A percentile compares a stretch with the other conserved stretches of the same genome.
Evolutionary conservation across 2,113 vertebrate genomes (phyloP).

Genomic region (Silurus meridionalis): DNA sequence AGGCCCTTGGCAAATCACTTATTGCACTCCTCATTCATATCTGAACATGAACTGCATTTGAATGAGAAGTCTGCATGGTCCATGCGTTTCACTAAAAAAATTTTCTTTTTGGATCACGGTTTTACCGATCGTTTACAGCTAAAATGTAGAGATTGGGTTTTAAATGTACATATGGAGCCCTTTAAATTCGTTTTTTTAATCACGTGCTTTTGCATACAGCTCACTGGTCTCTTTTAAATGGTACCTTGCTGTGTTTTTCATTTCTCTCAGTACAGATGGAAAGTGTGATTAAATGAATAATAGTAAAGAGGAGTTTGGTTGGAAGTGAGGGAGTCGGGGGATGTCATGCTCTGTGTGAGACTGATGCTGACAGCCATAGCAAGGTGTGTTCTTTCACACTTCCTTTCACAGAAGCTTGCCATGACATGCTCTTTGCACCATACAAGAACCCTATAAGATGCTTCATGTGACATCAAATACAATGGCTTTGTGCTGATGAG

Average conservation of each 20-base stretch:
- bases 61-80: conserved; percentile 4
- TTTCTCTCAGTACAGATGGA: neutral
- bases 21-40: conserved; percentile 21
- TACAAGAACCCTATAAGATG: conserved; percentile 58
- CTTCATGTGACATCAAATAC: conserved; percentile 60
- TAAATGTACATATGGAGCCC: neutral
- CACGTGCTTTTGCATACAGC: neutral
- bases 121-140: neutral
- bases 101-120: neutral
- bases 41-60: conserved; percentile 18
- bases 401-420: conserved; percentile 69
- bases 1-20: conserved; percentile 29
- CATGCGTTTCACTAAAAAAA: neutral
- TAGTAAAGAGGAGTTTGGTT: conserved; percentile 7
- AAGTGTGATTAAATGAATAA: conserved; percentile 44
- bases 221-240: conserved; percentile 3
- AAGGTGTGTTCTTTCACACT: conserved; percentile 75
- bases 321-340: neutral
- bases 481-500: neutral
- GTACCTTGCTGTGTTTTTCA: neutral
- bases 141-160: conserved; percentile 8
- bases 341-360: conserved; percentile 63
- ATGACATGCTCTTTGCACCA: conserved; percentile 22
- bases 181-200: neutral
- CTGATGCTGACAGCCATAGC: conserved; percentile 62